Conservation (phyloP, 2,113 vertebrate species). For the Climacteris rufus region DNA sequence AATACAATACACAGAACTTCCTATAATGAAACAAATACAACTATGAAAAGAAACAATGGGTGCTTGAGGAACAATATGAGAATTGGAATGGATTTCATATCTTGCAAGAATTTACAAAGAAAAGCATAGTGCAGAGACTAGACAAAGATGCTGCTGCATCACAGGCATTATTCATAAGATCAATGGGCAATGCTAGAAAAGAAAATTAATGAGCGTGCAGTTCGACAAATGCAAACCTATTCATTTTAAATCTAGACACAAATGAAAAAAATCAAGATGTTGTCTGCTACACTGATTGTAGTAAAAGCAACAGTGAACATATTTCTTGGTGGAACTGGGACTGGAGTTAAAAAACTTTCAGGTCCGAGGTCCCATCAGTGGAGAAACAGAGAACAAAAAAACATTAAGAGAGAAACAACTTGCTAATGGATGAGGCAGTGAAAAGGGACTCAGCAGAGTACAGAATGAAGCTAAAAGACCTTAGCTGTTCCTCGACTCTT, state of each 20-base stretch:
- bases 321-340: neutral
- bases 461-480: neutral
- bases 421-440: neutral
- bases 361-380: neutral
- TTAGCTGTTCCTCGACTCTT: neutral
- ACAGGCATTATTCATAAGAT: neutral
- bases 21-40: neutral
- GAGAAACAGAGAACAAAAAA: neutral
- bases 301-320: neutral
- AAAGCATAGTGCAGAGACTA: neutral
- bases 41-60: neutral
- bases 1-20: neutral
- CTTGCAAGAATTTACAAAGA: neutral
- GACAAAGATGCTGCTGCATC: neutral
- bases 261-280: neutral
- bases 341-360: neutral
- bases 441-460: neutral
- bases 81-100: neutral
- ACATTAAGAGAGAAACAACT: neutral
- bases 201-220: neutral
- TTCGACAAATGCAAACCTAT: neutral
- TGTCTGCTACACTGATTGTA: neutral
- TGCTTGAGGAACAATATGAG: neutral
- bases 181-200: neutral
- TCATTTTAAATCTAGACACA: slow-evolving; percentile 11